These are phyloP conservation scores for Pungitius pungitius DNA, from an alignment of 2,113 vertebrate genomes.

Conservation along the genomic window DNA sequence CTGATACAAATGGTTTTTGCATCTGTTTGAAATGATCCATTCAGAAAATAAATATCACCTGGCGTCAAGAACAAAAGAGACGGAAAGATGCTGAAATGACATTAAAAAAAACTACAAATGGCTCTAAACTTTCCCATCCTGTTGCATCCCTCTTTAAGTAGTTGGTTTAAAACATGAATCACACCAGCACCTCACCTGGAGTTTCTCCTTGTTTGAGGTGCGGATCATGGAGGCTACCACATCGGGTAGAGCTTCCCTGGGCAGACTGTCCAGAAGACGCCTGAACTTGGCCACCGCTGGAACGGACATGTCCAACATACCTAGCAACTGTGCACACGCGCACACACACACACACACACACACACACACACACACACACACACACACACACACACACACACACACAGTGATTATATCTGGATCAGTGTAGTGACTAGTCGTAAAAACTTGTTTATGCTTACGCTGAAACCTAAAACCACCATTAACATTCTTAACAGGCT, in stretches of 20 bases:
- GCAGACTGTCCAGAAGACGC: slow-evolving; percentile 90
- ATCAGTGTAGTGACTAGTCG: no score
- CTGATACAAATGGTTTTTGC: no score
- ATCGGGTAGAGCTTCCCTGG: slow-evolving; percentile 92
- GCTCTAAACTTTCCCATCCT: neutral
- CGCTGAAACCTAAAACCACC: no score
- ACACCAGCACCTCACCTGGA: slow-evolving; percentile 83
- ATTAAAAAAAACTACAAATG: neutral
- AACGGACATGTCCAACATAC: slow-evolving; percentile 95
- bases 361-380: no score
- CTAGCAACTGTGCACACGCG: slow-evolving; percentile 79
- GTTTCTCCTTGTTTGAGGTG: slow-evolving; percentile 94
- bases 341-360: slow-evolving; percentile 29
- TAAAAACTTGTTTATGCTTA: no score
- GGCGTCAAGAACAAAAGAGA: no score
- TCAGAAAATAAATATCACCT: no score
- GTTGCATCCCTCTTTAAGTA: neutral
- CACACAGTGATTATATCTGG: no score
- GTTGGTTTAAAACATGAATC: neutral
- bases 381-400: no score
- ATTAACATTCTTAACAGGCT: no score
- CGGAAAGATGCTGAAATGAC: neutral
- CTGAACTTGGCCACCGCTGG: slow-evolving; percentile 94
- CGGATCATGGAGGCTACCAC: slow-evolving; percentile 94
- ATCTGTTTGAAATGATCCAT: no score